Percentiles rank a stretch among this genome's conserved stretches.
These are phyloP conservation scores for Drosophila silvestris DNA, from an alignment of 2,888 invertebrate genomes.

Conservation along the genomic window DNA sequence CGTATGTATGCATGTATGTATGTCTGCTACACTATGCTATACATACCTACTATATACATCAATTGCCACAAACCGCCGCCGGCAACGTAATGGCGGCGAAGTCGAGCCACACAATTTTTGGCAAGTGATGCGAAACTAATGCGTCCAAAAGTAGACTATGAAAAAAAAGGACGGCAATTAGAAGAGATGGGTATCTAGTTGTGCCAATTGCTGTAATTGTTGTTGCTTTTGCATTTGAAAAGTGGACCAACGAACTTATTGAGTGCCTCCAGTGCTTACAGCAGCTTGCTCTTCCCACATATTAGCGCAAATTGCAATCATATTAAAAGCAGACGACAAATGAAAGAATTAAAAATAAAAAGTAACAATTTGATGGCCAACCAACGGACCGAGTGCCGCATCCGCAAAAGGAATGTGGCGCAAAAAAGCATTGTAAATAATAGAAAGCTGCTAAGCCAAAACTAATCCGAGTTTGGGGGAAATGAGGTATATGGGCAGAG, in stretches of 20 bases:
- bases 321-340: slow-evolving; percentile 69
- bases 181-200: slow-evolving; percentile 11
- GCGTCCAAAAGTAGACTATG: slow-evolving; percentile 62
- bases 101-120: slow-evolving; percentile 62
- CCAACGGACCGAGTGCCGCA: slow-evolving; percentile 26
- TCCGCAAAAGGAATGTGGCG: slow-evolving; percentile 48
- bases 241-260: slow-evolving; percentile 54
- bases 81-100: slow-evolving; percentile 57
- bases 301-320: slow-evolving; percentile 76
- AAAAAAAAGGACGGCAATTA: slow-evolving; percentile 48
- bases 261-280: slow-evolving; percentile 27
- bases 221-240: slow-evolving; percentile 33
- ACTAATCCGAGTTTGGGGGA: slow-evolving; percentile 54
- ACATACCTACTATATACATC: slow-evolving; percentile 50
- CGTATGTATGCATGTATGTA: slow-evolving; percentile 7
- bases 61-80: slow-evolving; percentile 54
- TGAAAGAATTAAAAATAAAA: slow-evolving; percentile 40
- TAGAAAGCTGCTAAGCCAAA: slow-evolving; percentile 42
- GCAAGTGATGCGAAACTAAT: slow-evolving; percentile 74
- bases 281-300: slow-evolving; percentile 42
- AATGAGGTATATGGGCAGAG: background rate
- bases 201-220: slow-evolving; percentile 6
- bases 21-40: background rate
- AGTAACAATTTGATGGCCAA: slow-evolving; percentile 39
- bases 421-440: slow-evolving; percentile 49